Base-by-base conservation (phyloP, 2,113 vertebrate species). In the Pimephales promelas region DNA sequence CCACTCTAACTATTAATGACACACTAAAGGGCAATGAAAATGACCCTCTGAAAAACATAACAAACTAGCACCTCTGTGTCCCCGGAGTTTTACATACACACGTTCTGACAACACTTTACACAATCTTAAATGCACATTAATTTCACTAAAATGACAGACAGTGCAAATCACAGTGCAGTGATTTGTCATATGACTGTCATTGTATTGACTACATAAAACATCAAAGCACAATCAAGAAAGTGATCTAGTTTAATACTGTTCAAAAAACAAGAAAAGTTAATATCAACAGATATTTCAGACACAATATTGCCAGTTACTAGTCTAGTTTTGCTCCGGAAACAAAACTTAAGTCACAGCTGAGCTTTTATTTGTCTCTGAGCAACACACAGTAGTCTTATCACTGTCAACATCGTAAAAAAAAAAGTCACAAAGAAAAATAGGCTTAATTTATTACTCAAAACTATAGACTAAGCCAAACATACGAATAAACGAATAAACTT, bases 1-100 rank as follows among this genome's bases (percentile, higher is more conserved):
- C 22, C n/a, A 62, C n/a, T 78, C 8, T 45, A 79, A 26, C 76
- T 72, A 72, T 79, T 61, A 62, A 79, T 61, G 56, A 79, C 36
- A 77, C n/a, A 16, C 31, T 59, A 24, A 77, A 77, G 40, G 40
- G 52, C 31, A 3, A 40, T 5, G n/a, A 20, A 43, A 62, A 62
- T 79, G 18, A 61, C 31, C 56, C n/a, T n/a, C 14, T 61, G 20
- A 24, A 59, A 43, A 24, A 62, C 56, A 45, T 34, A 36, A 56
- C 73, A 59, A 10, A 13, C 52, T 40, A 40, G 18, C 20, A 77
- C 74, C 18, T 36, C 11, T 9, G 10, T 36, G 61, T 61, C 76
- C 14, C 34, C 36, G 0, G 34, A 16, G 22, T 36, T 10, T 61
- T 7, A 26, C 28, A 20, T 61, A 22, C 31, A 75, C 11, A 3